These are phyloP conservation scores for Cyrtodaria siliqua DNA, from an alignment of 2,888 invertebrate species.

Conservation along the genomic window DNA sequence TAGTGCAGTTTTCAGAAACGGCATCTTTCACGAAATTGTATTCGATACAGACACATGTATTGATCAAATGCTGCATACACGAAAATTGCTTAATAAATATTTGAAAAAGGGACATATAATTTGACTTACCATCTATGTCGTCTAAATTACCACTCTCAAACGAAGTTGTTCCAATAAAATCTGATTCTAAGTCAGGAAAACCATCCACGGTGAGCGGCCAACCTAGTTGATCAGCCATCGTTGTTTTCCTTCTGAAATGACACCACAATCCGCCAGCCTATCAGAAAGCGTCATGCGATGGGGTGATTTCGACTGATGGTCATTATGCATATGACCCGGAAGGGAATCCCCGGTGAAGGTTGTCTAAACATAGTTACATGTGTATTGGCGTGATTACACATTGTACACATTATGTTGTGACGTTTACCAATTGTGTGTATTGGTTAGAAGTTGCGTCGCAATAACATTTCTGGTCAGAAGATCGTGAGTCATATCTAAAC, in stretches of 20 bases:
- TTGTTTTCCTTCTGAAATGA: constrained; percentile 53
- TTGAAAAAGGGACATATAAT: constrained; percentile 23
- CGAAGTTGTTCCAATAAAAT: constrained; percentile 73
- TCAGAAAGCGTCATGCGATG: constrained; percentile 56
- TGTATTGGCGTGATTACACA: constrained; percentile 10
- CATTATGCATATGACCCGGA: constrained; percentile 59
- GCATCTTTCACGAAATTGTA: too few species aligned
- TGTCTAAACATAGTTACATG: constrained; percentile 37
- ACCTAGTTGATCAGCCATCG: constrained; percentile 59
- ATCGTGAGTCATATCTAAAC: constrained; percentile 14
- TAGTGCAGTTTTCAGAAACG: too few species aligned
- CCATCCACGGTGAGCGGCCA: constrained; percentile 65
- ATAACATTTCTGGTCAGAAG: not conserved
- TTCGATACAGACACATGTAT: not conserved
- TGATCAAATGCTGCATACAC: not conserved
- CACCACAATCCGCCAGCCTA: constrained; percentile 55
- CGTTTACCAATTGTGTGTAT: constrained; percentile 11
- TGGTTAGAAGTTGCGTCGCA: constrained; percentile 11
- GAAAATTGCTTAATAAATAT: not conserved
- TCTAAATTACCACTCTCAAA: constrained; percentile 72
- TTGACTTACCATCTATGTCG: constrained; percentile 80
- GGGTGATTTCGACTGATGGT: constrained; percentile 54
- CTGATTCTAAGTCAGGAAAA: constrained; percentile 74
- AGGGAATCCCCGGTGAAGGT: constrained; percentile 59
- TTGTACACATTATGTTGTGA: too few species aligned